phyloP scores from a whole-genome alignment of 2,113 vertebrate species.

The Psittacara wagleri region DNA sequence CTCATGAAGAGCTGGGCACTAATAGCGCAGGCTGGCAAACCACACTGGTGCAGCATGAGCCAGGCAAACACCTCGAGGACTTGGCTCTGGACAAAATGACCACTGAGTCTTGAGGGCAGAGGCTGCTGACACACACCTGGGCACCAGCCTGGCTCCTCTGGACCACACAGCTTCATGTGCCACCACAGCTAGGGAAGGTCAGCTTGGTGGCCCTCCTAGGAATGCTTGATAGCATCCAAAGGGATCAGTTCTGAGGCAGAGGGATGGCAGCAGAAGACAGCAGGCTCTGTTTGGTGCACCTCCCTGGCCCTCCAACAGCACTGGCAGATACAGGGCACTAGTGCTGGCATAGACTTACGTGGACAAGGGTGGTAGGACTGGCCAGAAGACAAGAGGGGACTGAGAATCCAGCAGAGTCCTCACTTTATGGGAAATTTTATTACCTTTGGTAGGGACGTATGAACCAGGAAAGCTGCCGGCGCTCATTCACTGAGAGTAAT shows the following conservation, averaged over 20 bases:
- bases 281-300: background rate
- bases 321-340: background rate
- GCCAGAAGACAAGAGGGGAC: background rate
- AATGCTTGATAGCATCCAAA: no score
- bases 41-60: rapidly evolving
- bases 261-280: background rate
- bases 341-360: rapidly evolving
- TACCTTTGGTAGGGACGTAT: background rate
- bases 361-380: background rate
- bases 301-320: background rate
- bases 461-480: background rate
- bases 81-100: rapidly evolving
- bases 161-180: background rate
- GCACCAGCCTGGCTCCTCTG: background rate
- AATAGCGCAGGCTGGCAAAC: no score
- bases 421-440: background rate
- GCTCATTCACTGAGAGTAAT: background rate
- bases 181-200: background rate
- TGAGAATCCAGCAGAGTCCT: background rate
- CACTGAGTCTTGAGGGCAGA: rapidly evolving
- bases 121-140: background rate
- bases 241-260: background rate
- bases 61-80: rapidly evolving
- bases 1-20: background rate
- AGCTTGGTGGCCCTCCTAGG: background rate